Conservation (phyloP, 2,888 invertebrate genomes). For the Tetrapedia diversipes region DNA sequence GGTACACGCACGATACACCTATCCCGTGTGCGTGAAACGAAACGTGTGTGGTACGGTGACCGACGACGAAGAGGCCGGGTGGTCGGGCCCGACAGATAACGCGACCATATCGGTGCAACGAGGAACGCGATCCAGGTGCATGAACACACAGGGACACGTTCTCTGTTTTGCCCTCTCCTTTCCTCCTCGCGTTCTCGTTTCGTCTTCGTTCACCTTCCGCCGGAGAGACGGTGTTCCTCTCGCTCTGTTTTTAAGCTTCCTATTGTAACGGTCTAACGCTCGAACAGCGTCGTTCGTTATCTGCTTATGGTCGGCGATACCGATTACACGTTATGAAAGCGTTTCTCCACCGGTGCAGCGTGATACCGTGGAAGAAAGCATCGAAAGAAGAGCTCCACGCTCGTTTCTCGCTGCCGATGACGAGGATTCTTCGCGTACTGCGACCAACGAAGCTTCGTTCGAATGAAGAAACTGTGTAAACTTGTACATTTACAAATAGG, state of each 20-base stretch:
- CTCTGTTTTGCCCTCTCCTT: not conserved
- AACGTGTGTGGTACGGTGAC: constrained; percentile 49
- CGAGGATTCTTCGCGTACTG: constrained; percentile 44
- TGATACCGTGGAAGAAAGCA: not conserved
- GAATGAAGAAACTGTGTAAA: no score
- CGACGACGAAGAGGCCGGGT: constrained; percentile 53
- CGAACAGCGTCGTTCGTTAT: constrained; percentile 53
- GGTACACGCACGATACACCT: constrained; percentile 30
- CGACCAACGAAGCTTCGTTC: no score
- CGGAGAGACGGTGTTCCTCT: not conserved
- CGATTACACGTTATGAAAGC: constrained; percentile 54
- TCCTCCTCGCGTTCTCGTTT: not conserved
- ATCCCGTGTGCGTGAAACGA: constrained; percentile 5
- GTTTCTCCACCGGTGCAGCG: not conserved
- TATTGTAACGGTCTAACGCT: constrained; percentile 62
- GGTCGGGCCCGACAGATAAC: constrained; percentile 61
- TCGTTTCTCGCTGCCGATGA: not conserved
- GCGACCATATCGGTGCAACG: constrained; percentile 60
- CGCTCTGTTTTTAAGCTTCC: constrained; percentile 57
- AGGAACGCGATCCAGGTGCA: constrained; percentile 67
- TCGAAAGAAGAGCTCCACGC: not conserved
- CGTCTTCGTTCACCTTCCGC: not conserved
- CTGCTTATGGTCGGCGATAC: constrained; percentile 53
- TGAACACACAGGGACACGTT: constrained; percentile 14
- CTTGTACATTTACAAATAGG: no score